These are phyloP conservation scores for Sinohyriopsis cumingii DNA, from an alignment of 2,888 invertebrate genomes.

Conservation along the genomic window DNA sequence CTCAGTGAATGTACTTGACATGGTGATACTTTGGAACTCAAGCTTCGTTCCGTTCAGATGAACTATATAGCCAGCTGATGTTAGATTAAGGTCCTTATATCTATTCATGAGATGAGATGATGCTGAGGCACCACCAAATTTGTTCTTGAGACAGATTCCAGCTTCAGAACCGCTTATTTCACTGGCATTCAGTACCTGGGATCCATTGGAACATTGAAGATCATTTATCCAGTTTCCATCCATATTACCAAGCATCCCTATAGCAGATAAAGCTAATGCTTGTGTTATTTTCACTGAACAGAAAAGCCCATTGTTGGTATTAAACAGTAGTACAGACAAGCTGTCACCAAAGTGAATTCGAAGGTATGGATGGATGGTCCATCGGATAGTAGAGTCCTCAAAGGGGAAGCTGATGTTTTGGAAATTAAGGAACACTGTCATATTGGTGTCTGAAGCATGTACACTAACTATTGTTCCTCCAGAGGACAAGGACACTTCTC, in stretches of 20 bases:
- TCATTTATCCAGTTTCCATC: slow-evolving; percentile 48
- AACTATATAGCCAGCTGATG: slow-evolving; percentile 40
- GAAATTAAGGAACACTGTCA: slow-evolving; percentile 15
- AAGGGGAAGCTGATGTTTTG: slow-evolving; percentile 15
- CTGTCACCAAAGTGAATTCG: slow-evolving; percentile 35
- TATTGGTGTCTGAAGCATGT: slow-evolving; percentile 15
- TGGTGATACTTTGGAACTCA: slow-evolving; percentile 1
- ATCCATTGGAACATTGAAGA: slow-evolving; percentile 25
- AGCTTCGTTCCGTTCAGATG: slow-evolving; percentile 12
- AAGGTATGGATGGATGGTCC: slow-evolving; percentile 31
- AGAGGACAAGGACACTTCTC: slow-evolving; percentile 31
- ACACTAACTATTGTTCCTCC: slow-evolving; percentile 19
- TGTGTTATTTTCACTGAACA: slow-evolving; percentile 26
- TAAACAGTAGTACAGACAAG: slow-evolving; percentile 29
- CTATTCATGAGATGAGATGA: too few relatives aligned
- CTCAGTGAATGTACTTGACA: slow-evolving; percentile 10
- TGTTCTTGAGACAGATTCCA: slow-evolving; percentile 25
- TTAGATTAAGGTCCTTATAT: slow-evolving; percentile 17
- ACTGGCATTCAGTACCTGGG: slow-evolving; percentile 9
- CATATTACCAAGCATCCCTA: slow-evolving; percentile 44
- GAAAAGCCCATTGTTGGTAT: slow-evolving; percentile 34
- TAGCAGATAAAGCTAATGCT: slow-evolving; percentile 19
- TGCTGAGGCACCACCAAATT: slow-evolving; percentile 14
- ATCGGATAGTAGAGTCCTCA: slow-evolving; percentile 22
- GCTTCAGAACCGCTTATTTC: slow-evolving; percentile 27